Percentiles rank a stretch among this genome's conserved stretches.
These are phyloP conservation scores for Saccostrea echinata DNA, from an alignment of 1,140 invertebrate species.

Conservation along the genomic window DNA sequence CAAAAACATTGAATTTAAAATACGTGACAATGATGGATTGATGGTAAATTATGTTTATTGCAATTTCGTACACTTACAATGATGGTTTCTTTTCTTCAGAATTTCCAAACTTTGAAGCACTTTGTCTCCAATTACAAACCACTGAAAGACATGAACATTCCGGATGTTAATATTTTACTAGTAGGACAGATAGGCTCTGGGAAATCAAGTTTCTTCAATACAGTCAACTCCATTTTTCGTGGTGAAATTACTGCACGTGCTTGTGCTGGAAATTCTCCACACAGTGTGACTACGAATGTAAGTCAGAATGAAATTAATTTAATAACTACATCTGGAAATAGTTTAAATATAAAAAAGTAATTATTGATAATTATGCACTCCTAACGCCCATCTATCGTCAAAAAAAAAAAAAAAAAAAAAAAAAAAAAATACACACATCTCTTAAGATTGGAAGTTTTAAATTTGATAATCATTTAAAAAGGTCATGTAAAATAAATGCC, in stretches of 20 bases:
- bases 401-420: no score
- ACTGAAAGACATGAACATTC: constrained; percentile 34
- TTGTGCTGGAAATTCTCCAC: constrained; percentile 44
- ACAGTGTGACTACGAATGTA: constrained; percentile 60
- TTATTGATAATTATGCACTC: no score
- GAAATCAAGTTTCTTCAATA: constrained; percentile 61
- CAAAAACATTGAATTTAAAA: no score
- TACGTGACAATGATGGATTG: no score
- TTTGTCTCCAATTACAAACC: constrained; percentile 51
- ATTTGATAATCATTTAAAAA: no score
- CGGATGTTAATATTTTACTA: constrained; percentile 50
- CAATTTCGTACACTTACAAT: no score
- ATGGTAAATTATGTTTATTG: no score
- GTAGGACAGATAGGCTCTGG: constrained; percentile 54
- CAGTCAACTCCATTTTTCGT: constrained; percentile 56
- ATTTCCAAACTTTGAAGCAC: constrained; percentile 39
- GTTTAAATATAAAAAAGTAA: no score
- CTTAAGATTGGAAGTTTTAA: no score
- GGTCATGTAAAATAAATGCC: no score
- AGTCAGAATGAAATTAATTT: not conserved
- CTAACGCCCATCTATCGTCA: not conserved
- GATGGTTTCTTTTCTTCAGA: not conserved
- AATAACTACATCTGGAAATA: no score
- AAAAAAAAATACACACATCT: no score
- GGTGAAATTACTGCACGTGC: constrained; percentile 52